A percentile compares a stretch with the other conserved stretches of the same genome.
Evolutionary conservation across 2,113 vertebrate species (phyloP).

Genomic region (Microcebus jonahi): DNA sequence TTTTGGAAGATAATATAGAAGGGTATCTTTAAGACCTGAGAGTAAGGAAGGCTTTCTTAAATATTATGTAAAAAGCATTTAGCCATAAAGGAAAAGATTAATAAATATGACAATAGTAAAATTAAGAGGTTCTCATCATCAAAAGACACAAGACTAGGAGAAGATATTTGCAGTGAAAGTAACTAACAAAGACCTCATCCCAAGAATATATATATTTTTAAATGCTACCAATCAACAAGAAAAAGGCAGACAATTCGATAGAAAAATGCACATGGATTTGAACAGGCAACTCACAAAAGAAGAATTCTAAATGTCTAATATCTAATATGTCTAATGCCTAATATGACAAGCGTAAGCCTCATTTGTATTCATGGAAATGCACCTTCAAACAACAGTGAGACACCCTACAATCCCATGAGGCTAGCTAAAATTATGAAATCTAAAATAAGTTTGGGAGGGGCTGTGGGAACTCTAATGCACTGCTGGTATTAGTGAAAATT

Average conservation of each 20-base stretch:
- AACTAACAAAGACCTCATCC: not conserved
- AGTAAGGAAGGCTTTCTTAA: not conserved
- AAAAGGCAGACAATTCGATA: not conserved
- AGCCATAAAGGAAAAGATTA: slow-evolving; percentile 10
- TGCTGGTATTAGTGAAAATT: not conserved
- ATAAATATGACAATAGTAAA: not conserved
- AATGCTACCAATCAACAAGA: not conserved
- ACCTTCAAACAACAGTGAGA: not conserved
- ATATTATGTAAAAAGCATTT: not conserved
- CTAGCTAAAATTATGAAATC: not conserved
- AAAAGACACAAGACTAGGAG: not conserved
- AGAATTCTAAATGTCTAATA: not conserved
- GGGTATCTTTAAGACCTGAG: not conserved
- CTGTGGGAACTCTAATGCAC: not conserved
- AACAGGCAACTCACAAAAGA: not conserved
- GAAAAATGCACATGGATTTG: not conserved
- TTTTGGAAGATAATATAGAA: not conserved
- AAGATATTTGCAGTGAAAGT: not conserved
- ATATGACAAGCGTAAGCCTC: not conserved
- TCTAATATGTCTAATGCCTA: no score
- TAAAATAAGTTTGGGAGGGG: not conserved
- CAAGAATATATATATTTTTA: not conserved
- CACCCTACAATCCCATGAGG: not conserved
- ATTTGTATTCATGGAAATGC: not conserved
- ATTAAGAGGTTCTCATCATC: not conserved